Evolutionary conservation across 2,888 invertebrate species (phyloP).

Genomic region (Urechis unicinctus): DNA sequence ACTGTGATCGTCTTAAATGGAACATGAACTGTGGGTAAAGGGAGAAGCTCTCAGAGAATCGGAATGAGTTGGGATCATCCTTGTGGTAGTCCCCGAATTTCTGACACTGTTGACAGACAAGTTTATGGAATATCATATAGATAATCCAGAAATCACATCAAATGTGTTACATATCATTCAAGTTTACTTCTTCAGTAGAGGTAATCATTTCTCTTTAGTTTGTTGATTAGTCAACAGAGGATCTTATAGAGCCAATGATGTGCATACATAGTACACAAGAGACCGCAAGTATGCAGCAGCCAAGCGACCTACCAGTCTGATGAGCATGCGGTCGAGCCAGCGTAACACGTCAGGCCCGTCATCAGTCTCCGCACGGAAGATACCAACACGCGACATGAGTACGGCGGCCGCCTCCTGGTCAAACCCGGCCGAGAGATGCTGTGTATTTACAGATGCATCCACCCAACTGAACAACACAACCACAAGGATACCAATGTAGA

Average conservation of each 20-base stretch:
- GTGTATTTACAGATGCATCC: conserved; percentile 78
- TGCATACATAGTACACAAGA: background rate
- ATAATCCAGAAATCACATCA: too few species aligned
- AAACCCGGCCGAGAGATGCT: conserved; percentile 88
- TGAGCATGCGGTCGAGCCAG: conserved; percentile 97
- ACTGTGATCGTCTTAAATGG: conserved; percentile 94
- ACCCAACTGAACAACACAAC: conserved; percentile 96
- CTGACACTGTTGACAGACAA: conserved; percentile 83
- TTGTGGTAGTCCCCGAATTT: conserved; percentile 98
- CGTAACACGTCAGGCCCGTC: conserved; percentile 90
- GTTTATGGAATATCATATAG: too few species aligned
- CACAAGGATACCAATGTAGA: too few species aligned
- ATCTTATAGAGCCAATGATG: background rate
- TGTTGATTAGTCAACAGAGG: too few species aligned
- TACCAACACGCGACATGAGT: conserved; percentile 92
- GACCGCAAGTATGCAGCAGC: too few species aligned
- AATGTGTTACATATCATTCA: too few species aligned
- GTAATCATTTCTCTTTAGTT: too few species aligned
- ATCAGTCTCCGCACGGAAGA: conserved; percentile 82
- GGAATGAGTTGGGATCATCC: conserved; percentile 94
- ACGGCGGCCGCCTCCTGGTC: conserved; percentile 98
- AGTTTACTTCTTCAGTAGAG: too few species aligned
- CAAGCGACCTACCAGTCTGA: conserved; percentile 71
- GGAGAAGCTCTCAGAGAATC: conserved; percentile 92
- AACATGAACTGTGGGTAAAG: conserved; percentile 99